phyloP scores from a whole-genome alignment of 2,888 invertebrate species.

The Malthinus flaveolus region DNA sequence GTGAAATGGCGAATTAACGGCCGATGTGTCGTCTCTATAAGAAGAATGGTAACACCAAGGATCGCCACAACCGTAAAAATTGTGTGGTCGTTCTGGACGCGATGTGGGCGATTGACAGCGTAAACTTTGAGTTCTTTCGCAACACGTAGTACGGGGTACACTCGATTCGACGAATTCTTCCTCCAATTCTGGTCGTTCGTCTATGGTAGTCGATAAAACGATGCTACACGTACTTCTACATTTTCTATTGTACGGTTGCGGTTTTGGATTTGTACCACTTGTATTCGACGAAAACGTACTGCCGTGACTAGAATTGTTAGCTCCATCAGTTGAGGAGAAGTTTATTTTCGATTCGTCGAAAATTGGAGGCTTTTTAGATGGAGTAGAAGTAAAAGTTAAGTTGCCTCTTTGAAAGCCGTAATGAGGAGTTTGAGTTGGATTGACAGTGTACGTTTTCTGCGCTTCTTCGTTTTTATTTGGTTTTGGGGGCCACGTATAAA shows the following conservation, averaged over 20 bases:
- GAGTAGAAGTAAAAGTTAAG: slow-evolving; percentile 59
- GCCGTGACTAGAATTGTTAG: slow-evolving; percentile 54
- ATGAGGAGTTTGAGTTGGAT: slow-evolving; percentile 26
- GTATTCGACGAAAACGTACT: slow-evolving; percentile 56
- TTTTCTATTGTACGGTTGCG: slow-evolving; percentile 54
- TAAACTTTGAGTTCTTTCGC: slow-evolving; percentile 52
- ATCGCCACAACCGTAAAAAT: slow-evolving; percentile 52
- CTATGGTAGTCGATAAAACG: slow-evolving; percentile 60
- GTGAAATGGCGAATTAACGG: slow-evolving; percentile 50
- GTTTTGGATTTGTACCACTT: slow-evolving; percentile 43
- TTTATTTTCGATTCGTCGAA: slow-evolving; percentile 4
- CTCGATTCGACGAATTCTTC: slow-evolving; percentile 28
- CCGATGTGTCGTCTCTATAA: slow-evolving; percentile 39
- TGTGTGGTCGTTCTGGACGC: slow-evolving; percentile 37
- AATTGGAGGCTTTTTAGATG: slow-evolving; percentile 39
- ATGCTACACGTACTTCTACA: slow-evolving; percentile 73
- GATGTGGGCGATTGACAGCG: slow-evolving; percentile 52
- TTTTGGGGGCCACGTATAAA: slow-evolving; percentile 57
- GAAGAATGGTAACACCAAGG: slow-evolving; percentile 55
- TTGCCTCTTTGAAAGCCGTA: slow-evolving; percentile 59
- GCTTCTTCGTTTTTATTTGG: slow-evolving; percentile 29
- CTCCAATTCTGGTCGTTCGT: slow-evolving; percentile 46
- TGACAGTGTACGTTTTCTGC: slow-evolving; percentile 19
- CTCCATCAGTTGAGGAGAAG: slow-evolving; percentile 1
- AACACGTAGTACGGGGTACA: slow-evolving; percentile 32